Base-by-base conservation (phyloP, 2,797 vertebrate species). In the Danionella dracula region DNA sequence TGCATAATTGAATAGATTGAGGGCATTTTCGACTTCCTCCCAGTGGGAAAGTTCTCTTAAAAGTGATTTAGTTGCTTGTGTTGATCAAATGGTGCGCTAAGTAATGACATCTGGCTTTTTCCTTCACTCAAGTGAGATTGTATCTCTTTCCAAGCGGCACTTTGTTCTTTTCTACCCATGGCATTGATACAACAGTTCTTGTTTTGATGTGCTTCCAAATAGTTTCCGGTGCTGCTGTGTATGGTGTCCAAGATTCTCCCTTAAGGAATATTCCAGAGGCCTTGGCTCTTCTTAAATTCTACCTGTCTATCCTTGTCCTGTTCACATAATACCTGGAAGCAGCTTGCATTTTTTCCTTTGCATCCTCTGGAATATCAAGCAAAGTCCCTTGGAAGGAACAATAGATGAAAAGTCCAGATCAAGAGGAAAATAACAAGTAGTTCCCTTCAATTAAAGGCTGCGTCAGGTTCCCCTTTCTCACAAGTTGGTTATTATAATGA, bases 301-400 rank as follows among this genome's bases (percentile, higher is more conserved):
- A 71, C 54, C 61, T 56, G 41, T 40, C 65, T 70, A 71, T 51
- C 73, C 70, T 64, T 77, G 70, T 68, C 72, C 65, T 60, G 38
- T 12, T 66, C 17, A 29, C 57, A 58, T 76, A 74, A 79, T 76
- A 74, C 76, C 77, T 82, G 75, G 78, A 84, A 83, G 74, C 69
- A 46, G 35, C 49, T 20, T 0, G 46, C 70, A 79, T 81, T 84
- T 79, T 35, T 19, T 20, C 13, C 20, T 4, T 13, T 15, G 48
- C 83, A 86, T 83, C 83, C 82, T 83, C 56, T 73, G 72, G 67
- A 88, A 81, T 82, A 82, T 76, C 75, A 78, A 70, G 63, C 78
- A 40, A 61, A 71, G 11, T 71, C 59, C 70, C 70, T 70, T 61
- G 80, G 78, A 84, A 85, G 74, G 61, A 74, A 79, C 82, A 78